Conservation (phyloP, 2,797 vertebrate genomes). For the Podarcis siculus region DNA sequence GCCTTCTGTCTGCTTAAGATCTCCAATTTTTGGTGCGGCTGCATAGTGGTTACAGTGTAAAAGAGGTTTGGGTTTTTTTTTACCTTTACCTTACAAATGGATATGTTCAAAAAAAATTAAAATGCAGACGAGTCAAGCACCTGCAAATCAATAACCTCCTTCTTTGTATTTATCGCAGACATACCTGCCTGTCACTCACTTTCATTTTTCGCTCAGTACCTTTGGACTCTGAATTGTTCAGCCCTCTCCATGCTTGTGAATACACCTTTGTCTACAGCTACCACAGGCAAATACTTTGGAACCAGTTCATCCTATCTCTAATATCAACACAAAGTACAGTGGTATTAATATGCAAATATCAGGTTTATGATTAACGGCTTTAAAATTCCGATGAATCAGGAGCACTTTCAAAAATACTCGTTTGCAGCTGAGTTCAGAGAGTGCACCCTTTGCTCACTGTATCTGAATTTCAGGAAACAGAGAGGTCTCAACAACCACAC, state of each 20-base stretch:
- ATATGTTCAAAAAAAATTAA: conserved; percentile 2
- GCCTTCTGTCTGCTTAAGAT: background rate
- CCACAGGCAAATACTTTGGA: conserved; percentile 61
- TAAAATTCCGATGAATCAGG: conserved; percentile 76
- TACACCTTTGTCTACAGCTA: conserved; percentile 50
- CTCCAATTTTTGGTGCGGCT: background rate
- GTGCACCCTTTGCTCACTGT: conserved; percentile 52
- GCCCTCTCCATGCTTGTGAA: conserved; percentile 39
- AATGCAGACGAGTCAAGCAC: conserved; percentile 31
- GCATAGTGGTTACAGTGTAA: conserved; percentile 13
- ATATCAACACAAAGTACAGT: conserved; percentile 63
- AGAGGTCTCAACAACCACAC: background rate
- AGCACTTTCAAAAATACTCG: conserved; percentile 53
- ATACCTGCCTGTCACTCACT: background rate
- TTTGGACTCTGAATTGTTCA: conserved; percentile 57
- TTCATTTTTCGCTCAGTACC: conserved; percentile 37
- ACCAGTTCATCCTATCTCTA: conserved; percentile 67
- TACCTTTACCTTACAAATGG: conserved; percentile 12
- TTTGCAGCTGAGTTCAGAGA: conserved; percentile 71
- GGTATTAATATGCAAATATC: conserved; percentile 69
- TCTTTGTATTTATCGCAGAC: background rate
- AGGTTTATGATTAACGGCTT: conserved; percentile 73
- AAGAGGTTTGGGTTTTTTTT: background rate
- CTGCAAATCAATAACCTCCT: conserved; percentile 33
- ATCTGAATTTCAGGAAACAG: conserved; percentile 29